phyloP scores from a whole-genome alignment of 2,113 vertebrate species.

The Heliornis fulica region DNA sequence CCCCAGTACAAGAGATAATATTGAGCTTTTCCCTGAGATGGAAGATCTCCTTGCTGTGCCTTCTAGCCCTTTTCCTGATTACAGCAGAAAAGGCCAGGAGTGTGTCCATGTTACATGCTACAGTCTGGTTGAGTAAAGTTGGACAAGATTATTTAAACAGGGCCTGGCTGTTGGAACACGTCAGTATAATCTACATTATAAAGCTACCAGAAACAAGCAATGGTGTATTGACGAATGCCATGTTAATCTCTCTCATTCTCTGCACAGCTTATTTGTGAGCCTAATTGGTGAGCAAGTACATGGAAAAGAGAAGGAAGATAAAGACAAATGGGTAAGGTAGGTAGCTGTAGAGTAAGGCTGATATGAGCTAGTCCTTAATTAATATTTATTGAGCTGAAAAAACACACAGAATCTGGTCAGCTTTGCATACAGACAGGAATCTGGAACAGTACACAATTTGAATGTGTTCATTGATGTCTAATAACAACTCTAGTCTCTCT shows the following conservation, averaged over 20 bases:
- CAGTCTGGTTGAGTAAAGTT: neutral
- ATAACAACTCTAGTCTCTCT: neutral
- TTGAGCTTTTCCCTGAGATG: neutral
- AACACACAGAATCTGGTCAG: neutral
- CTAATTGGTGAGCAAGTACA: neutral
- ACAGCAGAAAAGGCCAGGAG: neutral
- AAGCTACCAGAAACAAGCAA: neutral
- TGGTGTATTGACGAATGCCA: accelerated
- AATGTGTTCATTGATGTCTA: neutral
- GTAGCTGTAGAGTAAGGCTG: neutral
- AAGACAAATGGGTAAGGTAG: neutral
- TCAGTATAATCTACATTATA: neutral
- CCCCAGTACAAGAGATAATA: neutral
- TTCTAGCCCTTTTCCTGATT: neutral
- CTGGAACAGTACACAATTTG: neutral
- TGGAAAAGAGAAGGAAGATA: neutral
- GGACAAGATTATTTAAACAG: neutral
- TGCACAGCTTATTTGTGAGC: neutral
- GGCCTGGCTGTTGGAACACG: neutral
- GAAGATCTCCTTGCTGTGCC: neutral
- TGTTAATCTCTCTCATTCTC: neutral
- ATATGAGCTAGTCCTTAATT: neutral
- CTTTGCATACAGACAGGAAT: neutral
- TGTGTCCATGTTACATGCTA: neutral
- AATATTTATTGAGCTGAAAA: neutral